Evolutionary conservation across 2,797 vertebrate genomes (phyloP).

Genomic region (Lateolabrax maculatus): DNA sequence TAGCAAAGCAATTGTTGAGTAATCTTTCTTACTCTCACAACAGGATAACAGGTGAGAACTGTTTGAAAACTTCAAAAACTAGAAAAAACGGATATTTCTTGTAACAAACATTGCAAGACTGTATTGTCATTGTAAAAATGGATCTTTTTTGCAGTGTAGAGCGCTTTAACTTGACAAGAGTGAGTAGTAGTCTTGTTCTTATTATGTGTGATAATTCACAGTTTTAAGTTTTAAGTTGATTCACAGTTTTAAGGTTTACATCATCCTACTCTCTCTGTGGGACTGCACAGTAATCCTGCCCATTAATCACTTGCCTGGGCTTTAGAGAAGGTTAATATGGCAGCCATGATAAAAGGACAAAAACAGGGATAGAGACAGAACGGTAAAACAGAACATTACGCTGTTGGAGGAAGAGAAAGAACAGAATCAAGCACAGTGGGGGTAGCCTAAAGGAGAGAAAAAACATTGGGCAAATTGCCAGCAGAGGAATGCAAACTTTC

Average conservation of each 20-base stretch:
- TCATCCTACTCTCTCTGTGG: slow-evolving; percentile 28
- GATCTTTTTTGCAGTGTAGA: slow-evolving; percentile 3
- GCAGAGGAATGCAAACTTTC: slow-evolving; percentile 73
- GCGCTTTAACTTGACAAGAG: not conserved
- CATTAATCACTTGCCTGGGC: slow-evolving; percentile 60
- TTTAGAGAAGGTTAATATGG: slow-evolving; percentile 31
- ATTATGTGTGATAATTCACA: too few species aligned
- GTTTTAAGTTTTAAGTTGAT: slow-evolving; percentile 33
- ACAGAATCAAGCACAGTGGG: not conserved
- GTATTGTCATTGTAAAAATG: not conserved
- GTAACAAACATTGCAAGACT: not conserved
- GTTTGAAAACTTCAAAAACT: not conserved
- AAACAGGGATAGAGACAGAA: slow-evolving; percentile 19
- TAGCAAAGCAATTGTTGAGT: not conserved
- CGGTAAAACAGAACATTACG: slow-evolving; percentile 7
- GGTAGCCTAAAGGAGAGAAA: slow-evolving; percentile 8
- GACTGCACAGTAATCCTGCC: slow-evolving; percentile 43
- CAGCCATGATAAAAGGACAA: slow-evolving; percentile 3
- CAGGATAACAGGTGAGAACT: not conserved
- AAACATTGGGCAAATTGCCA: slow-evolving; percentile 22
- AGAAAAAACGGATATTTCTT: not conserved
- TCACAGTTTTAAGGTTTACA: slow-evolving; percentile 28
- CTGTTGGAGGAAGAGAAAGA: not conserved
- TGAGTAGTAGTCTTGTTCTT: not conserved
- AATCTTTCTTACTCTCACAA: slow-evolving; percentile 1